phyloP scores from a whole-genome alignment of 2,113 vertebrate genomes.

The Scolopax mira region DNA sequence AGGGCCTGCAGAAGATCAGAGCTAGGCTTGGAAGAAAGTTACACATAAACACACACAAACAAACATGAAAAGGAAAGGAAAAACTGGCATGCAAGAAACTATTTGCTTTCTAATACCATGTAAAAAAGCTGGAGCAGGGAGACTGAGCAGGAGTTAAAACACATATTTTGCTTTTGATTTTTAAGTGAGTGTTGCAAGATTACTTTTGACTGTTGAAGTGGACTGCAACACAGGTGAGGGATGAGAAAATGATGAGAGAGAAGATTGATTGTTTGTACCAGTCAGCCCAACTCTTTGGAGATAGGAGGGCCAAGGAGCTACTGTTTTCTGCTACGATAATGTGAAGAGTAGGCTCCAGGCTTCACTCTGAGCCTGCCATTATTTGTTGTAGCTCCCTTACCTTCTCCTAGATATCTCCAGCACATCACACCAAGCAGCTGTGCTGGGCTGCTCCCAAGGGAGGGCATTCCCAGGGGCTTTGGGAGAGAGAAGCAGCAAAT shows the following conservation, averaged over 20 bases:
- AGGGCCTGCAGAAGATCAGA: conserved; percentile 7
- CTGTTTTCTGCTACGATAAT: not conserved
- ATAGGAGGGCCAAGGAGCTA: not conserved
- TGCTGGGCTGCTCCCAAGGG: not conserved
- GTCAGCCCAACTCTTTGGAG: not conserved
- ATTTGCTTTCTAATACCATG: not conserved
- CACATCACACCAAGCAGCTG: not conserved
- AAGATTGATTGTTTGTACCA: not conserved
- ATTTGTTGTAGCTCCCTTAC: not conserved
- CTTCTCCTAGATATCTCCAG: not conserved
- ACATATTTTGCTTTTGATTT: not conserved
- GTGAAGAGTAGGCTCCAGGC: not conserved
- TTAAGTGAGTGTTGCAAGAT: not conserved
- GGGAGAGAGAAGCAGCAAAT: fast-evolving
- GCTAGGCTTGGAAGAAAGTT: not conserved
- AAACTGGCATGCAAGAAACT: not conserved
- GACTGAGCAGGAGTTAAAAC: not conserved
- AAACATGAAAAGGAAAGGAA: not conserved
- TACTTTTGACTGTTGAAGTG: not conserved
- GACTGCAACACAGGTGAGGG: not conserved
- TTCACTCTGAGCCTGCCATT: not conserved
- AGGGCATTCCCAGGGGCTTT: not conserved
- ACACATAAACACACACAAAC: not conserved
- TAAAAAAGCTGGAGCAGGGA: not conserved
- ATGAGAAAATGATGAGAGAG: not conserved